These are phyloP conservation scores for Brachionus paranguensis DNA, from an alignment of 1,140 invertebrate genomes.

Conservation along the genomic window DNA sequence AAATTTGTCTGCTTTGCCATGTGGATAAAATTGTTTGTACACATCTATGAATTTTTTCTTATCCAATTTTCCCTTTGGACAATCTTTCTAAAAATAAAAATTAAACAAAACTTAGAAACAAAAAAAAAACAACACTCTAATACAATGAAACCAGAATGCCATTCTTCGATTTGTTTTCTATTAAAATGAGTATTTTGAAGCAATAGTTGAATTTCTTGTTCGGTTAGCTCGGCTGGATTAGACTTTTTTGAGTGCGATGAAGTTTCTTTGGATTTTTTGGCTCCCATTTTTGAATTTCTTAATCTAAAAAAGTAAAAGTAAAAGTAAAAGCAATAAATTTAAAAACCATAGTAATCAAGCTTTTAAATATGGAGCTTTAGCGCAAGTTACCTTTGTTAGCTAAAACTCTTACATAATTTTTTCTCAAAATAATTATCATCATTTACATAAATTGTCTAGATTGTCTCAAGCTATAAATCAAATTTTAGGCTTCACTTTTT, in stretches of 20 bases:
- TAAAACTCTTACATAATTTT: background rate
- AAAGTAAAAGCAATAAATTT: background rate
- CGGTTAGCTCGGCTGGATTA: constrained; percentile 10
- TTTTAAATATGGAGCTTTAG: background rate
- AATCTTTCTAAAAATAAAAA: constrained; percentile 38
- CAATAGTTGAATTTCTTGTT: constrained; percentile 38
- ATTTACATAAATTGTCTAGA: background rate
- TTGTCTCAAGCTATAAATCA: background rate
- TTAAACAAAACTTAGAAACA: background rate
- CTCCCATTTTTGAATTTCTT: constrained; percentile 30
- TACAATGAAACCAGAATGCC: constrained; percentile 40
- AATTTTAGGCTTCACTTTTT: background rate
- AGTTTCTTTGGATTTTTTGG: constrained; percentile 12
- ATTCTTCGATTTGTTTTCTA: constrained; percentile 37
- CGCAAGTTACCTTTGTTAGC: background rate
- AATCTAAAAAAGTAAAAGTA: background rate
- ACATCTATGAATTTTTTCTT: constrained; percentile 41
- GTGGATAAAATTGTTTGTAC: constrained; percentile 40
- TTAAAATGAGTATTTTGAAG: constrained; percentile 35
- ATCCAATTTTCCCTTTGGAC: constrained; percentile 35
- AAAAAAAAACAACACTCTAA: background rate
- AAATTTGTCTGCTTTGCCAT: constrained; percentile 40
- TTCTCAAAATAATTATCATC: background rate
- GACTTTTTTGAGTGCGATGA: background rate
- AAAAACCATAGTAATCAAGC: background rate